phyloP scores from a whole-genome alignment of 2,797 vertebrate species.

The Xiphorhynchus erythropygius region DNA sequence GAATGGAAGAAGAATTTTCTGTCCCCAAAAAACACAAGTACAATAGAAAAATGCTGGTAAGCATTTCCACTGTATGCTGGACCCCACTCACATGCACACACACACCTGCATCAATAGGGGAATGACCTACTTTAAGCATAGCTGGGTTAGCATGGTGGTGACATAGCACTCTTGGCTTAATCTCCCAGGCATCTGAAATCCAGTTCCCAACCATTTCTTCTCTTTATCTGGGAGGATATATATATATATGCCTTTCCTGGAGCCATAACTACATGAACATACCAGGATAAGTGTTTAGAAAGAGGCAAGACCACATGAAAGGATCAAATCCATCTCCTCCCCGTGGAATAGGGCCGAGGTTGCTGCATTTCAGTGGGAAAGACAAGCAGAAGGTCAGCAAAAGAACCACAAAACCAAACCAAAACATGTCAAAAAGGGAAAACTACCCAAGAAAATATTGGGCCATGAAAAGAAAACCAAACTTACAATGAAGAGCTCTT shows the following conservation, averaged over 20 bases:
- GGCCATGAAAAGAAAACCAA: constrained; percentile 10
- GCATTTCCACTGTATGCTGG: neutral
- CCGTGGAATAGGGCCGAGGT: neutral
- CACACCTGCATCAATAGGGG: constrained; percentile 39
- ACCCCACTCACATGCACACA: neutral
- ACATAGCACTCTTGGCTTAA: neutral
- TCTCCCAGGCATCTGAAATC: neutral
- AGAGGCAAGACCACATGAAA: constrained; percentile 53
- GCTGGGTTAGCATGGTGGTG: neutral
- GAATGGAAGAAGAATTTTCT: neutral
- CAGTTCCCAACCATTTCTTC: neutral
- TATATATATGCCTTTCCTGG: neutral
- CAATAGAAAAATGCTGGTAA: constrained; percentile 9
- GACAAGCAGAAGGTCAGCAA: constrained; percentile 41
- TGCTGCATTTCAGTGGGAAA: constrained; percentile 54
- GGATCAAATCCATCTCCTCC: neutral
- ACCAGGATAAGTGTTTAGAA: neutral
- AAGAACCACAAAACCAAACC: constrained; percentile 54
- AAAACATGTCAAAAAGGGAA: constrained; percentile 56
- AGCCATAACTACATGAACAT: neutral
- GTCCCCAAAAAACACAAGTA: neutral
- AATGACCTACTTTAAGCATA: neutral
- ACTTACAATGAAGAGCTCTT: neutral
- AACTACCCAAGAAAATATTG: constrained; percentile 44
- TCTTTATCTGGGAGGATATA: neutral